Conservation (phyloP, 1,140 invertebrate species). For the Cherax destructor region DNA sequence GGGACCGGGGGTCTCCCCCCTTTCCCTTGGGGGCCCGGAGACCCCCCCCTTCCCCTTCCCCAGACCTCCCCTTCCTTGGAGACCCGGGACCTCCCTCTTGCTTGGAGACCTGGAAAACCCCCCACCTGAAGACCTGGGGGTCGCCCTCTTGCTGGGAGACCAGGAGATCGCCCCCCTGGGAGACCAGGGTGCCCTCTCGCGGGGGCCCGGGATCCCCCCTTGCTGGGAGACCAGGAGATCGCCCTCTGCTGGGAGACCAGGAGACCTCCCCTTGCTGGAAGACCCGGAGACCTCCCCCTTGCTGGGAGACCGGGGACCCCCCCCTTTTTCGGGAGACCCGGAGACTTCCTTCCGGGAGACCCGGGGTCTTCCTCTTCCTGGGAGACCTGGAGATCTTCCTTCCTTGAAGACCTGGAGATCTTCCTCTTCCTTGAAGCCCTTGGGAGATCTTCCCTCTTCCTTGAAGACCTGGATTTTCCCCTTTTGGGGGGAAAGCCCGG, state of each 20-base stretch:
- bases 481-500: no score
- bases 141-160: not conserved
- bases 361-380: constrained; percentile 4
- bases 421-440: not conserved
- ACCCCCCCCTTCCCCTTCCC: not conserved
- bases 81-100: constrained; percentile 15
- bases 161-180: constrained; percentile 35
- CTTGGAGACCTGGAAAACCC: not conserved
- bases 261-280: not conserved
- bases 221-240: not conserved
- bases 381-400: constrained; percentile 16
- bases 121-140: not conserved
- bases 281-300: not conserved
- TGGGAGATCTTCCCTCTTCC: constrained; percentile 18
- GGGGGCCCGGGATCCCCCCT: no score
- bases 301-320: not conserved
- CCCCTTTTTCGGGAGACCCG: no score
- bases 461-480: no score
- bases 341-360: not conserved
- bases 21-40: not conserved
- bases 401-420: constrained; percentile 14
- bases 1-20: not conserved
- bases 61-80: constrained; percentile 13
- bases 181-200: no score
- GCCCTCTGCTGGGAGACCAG: not conserved